phyloP scores from a whole-genome alignment of 2,797 vertebrate genomes.

The Spatula versicolor region DNA sequence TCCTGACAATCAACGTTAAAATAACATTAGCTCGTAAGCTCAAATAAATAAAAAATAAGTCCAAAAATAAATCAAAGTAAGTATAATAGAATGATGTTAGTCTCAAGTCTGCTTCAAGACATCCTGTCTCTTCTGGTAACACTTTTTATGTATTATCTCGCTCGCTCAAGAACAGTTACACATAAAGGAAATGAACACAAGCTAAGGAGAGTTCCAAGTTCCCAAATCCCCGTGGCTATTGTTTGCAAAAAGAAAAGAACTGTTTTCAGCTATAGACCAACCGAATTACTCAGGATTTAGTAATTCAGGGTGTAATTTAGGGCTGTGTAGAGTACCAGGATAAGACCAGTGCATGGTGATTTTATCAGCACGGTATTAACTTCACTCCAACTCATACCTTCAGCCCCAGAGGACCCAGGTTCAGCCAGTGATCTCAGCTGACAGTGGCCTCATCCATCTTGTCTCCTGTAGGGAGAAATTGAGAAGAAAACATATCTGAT shows the following conservation, averaged over 20 bases:
- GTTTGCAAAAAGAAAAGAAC: background rate
- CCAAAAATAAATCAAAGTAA: slow-evolving; percentile 52
- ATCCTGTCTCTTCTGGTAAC: slow-evolving; percentile 35
- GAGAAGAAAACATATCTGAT: background rate
- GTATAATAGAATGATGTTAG: slow-evolving; percentile 35
- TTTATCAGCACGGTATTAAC: background rate
- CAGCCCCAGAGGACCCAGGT: background rate
- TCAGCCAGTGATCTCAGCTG: accelerated
- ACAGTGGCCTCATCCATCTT: background rate
- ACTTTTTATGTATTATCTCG: background rate
- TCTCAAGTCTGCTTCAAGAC: slow-evolving; percentile 35
- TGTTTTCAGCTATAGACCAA: background rate
- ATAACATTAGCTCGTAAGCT: background rate
- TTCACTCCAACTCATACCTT: accelerated
- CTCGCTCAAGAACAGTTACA: background rate
- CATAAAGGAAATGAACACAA: background rate
- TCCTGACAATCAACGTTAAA: slow-evolving; percentile 43
- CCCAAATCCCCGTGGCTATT: background rate
- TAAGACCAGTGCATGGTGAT: background rate
- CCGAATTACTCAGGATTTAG: background rate
- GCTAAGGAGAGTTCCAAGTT: background rate
- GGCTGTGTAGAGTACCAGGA: background rate
- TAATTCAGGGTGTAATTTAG: background rate
- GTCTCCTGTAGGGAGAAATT: background rate
- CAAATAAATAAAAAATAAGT: slow-evolving; percentile 58